Conservation (phyloP, 2,888 invertebrate species). For the Campoplex nolae region DNA sequence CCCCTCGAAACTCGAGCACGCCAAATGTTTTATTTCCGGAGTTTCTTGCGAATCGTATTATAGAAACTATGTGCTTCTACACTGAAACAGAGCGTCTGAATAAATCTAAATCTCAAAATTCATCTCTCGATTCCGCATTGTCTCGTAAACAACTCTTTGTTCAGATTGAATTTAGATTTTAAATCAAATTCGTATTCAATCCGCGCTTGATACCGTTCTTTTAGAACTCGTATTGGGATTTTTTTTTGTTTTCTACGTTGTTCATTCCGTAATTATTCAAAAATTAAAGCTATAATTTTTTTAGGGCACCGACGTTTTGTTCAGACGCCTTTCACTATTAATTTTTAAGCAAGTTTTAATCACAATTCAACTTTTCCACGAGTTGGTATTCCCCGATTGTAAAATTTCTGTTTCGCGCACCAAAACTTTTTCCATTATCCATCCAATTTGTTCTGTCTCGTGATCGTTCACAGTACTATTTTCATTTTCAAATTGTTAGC, state of each 20-base stretch:
- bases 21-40: conserved; percentile 53
- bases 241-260: neutral
- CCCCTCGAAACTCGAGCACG: conserved; percentile 32
- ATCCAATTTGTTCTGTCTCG: neutral
- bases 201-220: neutral
- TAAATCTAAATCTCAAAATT: conserved; percentile 8
- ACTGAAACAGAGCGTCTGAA: neutral
- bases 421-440: no score
- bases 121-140: neutral
- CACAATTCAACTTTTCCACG: neutral
- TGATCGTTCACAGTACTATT: neutral
- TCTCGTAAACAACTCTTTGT: neutral
- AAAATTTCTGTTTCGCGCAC: no score
- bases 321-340: neutral
- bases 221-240: neutral
- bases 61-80: conserved; percentile 5
- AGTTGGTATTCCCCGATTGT: neutral
- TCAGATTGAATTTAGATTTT: neutral
- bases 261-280: neutral
- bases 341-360: neutral
- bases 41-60: neutral
- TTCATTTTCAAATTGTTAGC: neutral
- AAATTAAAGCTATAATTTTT: neutral
- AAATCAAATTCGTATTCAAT: neutral
- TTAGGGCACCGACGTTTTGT: neutral